A percentile compares a stretch with the other conserved stretches of the same genome.
phyloP scores from a whole-genome alignment of 1,140 invertebrate genomes.

The Brachionus asplanchnoidis region DNA sequence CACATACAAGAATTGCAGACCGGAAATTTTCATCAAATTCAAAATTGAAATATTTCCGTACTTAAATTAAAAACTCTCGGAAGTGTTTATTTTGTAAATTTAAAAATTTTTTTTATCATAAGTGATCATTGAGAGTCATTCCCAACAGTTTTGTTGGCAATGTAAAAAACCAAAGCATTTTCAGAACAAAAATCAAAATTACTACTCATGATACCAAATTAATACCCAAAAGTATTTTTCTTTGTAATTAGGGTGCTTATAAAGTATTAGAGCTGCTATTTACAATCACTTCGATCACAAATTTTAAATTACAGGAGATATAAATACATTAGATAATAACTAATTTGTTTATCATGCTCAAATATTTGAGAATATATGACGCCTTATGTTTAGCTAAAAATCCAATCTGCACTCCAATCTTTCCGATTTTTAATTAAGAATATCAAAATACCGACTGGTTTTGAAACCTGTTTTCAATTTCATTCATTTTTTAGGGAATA shows the following conservation, averaged over 20 bases:
- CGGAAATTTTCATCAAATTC: not conserved
- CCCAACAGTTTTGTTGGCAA: not conserved
- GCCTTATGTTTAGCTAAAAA: not conserved
- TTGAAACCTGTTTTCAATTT: not conserved
- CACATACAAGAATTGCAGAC: not conserved
- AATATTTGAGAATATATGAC: not conserved
- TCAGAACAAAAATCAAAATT: not conserved
- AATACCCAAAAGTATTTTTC: not conserved
- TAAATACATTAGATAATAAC: not conserved
- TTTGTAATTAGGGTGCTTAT: not conserved
- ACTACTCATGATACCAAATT: not conserved
- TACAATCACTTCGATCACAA: not conserved
- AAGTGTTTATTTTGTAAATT: not conserved
- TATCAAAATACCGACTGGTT: constrained; percentile 20
- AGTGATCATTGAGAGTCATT: not conserved
- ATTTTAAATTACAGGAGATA: not conserved
- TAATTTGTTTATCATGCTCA: not conserved
- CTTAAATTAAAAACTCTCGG: not conserved
- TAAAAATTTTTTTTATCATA: not conserved
- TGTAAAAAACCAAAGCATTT: not conserved
- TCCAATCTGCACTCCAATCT: not conserved
- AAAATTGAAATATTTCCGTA: not conserved
- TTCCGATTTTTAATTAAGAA: not conserved
- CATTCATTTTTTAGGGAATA: not conserved
- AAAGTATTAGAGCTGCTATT: not conserved